phyloP scores from a whole-genome alignment of 2,113 vertebrate species.

The Probosciger aterrimus region DNA sequence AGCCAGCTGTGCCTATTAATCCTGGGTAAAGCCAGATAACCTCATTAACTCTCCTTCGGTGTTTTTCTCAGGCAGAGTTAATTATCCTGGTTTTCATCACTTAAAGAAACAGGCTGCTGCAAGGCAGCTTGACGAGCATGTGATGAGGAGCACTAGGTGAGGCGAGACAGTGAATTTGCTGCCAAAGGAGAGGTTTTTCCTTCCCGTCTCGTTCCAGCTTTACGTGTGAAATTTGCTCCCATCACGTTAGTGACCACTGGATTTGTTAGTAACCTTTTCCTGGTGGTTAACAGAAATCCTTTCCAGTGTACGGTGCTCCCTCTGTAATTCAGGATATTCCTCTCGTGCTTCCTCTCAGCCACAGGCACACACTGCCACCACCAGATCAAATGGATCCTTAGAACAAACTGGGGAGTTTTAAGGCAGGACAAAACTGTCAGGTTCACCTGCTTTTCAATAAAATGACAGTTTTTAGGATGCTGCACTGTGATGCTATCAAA shows the following conservation, averaged over 20 bases:
- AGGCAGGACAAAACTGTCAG: neutral
- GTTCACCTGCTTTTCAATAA: neutral
- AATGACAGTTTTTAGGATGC: neutral
- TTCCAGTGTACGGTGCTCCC: neutral
- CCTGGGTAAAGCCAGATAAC: neutral
- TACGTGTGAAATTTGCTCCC: neutral
- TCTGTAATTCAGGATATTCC: neutral
- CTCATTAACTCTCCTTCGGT: neutral
- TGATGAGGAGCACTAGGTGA: neutral
- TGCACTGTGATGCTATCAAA: neutral
- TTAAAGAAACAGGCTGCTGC: slow-evolving; percentile 21
- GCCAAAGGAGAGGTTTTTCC: neutral
- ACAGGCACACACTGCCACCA: slow-evolving; percentile 64
- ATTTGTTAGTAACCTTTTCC: neutral
- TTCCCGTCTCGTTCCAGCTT: neutral
- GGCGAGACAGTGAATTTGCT: neutral
- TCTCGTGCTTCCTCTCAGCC: neutral
- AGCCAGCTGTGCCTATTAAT: neutral
- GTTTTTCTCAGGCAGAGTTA: neutral
- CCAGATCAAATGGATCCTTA: slow-evolving; percentile 18
- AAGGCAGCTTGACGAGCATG: neutral
- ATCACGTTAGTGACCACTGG: neutral
- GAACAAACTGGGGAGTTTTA: neutral
- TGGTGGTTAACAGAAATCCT: neutral
- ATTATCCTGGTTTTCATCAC: slow-evolving; percentile 28